A percentile compares a stretch with the other conserved stretches of the same genome.
These are phyloP conservation scores for Eupelmus urozonus DNA, from an alignment of 2,888 invertebrate species.

Conservation along the genomic window DNA sequence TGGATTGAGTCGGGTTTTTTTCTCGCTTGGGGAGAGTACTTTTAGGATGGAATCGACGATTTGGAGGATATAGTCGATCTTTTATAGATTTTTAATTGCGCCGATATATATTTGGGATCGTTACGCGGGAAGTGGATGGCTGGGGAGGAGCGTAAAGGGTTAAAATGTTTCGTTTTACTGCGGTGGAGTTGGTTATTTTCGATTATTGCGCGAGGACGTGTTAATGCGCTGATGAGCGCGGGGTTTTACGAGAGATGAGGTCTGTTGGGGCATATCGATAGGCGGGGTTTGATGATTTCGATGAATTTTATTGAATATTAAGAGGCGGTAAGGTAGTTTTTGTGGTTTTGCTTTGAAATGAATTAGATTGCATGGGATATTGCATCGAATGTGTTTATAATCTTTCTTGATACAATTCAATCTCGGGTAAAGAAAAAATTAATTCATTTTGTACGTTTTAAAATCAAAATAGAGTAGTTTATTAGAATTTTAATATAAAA, in stretches of 20 bases:
- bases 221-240: conserved; percentile 30
- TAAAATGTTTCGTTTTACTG: conserved; percentile 39
- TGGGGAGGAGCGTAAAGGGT: not conserved
- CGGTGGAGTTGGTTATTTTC: not conserved
- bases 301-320: not conserved
- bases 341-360: too few species aligned
- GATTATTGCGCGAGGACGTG: conserved; percentile 34
- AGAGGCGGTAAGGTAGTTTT: too few species aligned
- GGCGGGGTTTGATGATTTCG: conserved; percentile 59
- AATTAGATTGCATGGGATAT: too few species aligned
- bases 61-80: not conserved
- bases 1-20: not conserved
- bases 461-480: too few species aligned
- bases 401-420: too few species aligned
- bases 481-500: too few species aligned
- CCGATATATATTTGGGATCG: conserved; percentile 42
- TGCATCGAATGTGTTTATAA: too few species aligned
- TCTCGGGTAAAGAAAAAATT: too few species aligned
- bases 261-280: too few species aligned
- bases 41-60: conserved; percentile 30
- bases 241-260: too few species aligned
- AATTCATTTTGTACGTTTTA: too few species aligned
- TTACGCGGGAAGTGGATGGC: not conserved
- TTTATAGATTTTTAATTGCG: conserved; percentile 54
- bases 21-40: conserved; percentile 1